A percentile compares a stretch with the other conserved stretches of the same genome.
Evolutionary conservation across 2,113 vertebrate genomes (phyloP).

Genomic region (Emydocephalus ijimae): DNA sequence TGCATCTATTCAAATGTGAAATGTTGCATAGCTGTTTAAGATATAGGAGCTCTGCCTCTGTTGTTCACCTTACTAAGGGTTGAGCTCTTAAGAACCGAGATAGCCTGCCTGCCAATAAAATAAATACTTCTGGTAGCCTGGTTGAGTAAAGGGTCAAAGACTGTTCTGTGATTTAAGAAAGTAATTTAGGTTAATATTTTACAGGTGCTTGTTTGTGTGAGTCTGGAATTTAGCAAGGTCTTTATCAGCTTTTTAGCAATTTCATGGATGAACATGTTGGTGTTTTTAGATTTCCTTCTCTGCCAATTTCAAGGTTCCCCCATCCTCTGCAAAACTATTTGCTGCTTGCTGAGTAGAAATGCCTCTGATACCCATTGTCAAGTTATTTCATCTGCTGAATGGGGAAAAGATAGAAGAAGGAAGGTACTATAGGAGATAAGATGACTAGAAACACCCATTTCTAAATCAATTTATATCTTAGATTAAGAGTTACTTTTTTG

Average conservation of each 20-base stretch:
- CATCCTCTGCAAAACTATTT: neutral
- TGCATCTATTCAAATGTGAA: neutral
- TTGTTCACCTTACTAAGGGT: neutral
- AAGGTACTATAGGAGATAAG: neutral
- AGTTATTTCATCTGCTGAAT: neutral
- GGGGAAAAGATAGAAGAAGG: neutral
- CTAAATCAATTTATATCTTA: neutral
- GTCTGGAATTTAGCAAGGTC: neutral
- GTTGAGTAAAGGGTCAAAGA: neutral
- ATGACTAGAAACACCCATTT: neutral
- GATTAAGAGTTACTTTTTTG: neutral
- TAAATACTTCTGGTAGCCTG: neutral
- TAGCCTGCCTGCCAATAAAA: neutral
- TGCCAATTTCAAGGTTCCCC: neutral
- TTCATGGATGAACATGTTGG: neutral
- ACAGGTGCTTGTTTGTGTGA: neutral
- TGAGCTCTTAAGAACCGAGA: neutral
- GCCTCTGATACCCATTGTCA: neutral
- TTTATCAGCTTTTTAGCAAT: slow-evolving; percentile 15
- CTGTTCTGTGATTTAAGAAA: neutral
- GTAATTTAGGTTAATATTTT: slow-evolving; percentile 32
- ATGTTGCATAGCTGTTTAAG: neutral
- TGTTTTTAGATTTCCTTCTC: neutral
- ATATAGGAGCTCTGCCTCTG: neutral
- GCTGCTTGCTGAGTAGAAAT: neutral